A percentile compares a stretch with the other conserved stretches of the same genome.
Evolutionary conservation across 2,113 vertebrate genomes (phyloP).

Genomic region (Misgurnus mizolepis): DNA sequence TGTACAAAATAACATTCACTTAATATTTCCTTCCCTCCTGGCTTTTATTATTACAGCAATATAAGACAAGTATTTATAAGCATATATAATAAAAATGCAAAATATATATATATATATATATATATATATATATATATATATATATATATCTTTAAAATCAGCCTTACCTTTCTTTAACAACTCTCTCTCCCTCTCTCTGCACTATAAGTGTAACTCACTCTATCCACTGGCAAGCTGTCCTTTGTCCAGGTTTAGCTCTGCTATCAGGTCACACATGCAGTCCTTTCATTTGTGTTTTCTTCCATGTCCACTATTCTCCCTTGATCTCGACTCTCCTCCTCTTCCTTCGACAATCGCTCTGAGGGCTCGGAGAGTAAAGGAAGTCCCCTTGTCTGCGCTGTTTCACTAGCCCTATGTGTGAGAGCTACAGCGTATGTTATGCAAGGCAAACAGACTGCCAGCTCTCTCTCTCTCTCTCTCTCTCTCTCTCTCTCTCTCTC

Average conservation of each 20-base stretch:
- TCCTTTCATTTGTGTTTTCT: constrained; percentile 36
- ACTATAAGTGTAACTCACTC: constrained; percentile 41
- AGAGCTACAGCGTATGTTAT: constrained; percentile 77
- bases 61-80: not conserved
- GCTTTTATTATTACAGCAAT: no score
- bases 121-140: not conserved
- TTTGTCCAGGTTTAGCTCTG: constrained; percentile 52
- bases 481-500: constrained; percentile 59
- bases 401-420: constrained; percentile 72
- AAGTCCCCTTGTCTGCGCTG: constrained; percentile 71
- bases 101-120: not conserved
- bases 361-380: constrained; percentile 61
- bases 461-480: constrained; percentile 70
- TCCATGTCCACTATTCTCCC: constrained; percentile 43
- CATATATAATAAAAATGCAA: no score
- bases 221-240: constrained; percentile 46
- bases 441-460: constrained; percentile 82
- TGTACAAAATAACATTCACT: not conserved
- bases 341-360: constrained; percentile 52
- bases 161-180: constrained; percentile 48
- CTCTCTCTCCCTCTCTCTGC: constrained; percentile 36
- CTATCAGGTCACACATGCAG: constrained; percentile 49
- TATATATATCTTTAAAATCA: constrained; percentile 30
- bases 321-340: constrained; percentile 31
- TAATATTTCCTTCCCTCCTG: not conserved